Percentiles rank a stretch among this genome's conserved stretches.
These are phyloP conservation scores for Amazona guildingii DNA, from an alignment of 2,113 vertebrate genomes.

Conservation along the genomic window DNA sequence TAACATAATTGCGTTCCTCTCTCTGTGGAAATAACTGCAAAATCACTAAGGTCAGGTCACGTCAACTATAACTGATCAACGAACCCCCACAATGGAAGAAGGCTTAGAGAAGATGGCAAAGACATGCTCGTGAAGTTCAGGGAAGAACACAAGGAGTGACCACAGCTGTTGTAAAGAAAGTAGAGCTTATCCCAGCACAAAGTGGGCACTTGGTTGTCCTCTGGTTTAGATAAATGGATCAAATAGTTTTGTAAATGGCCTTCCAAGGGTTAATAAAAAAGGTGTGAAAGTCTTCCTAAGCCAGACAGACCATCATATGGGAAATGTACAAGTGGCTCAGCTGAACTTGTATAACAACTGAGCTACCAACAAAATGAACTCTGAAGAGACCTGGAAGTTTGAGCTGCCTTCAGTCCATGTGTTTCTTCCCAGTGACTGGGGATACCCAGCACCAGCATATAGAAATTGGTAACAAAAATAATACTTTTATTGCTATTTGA, in stretches of 20 bases:
- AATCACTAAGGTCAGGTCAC: not conserved
- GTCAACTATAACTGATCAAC: not conserved
- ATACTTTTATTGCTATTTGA: not conserved
- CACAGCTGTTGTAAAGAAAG: not conserved
- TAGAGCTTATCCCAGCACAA: not conserved
- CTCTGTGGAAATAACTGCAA: not conserved
- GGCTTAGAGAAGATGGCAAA: not conserved
- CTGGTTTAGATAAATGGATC: not conserved
- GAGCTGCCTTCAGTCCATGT: not conserved
- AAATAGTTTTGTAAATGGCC: not conserved
- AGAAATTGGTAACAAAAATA: not conserved
- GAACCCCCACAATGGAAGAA: not conserved
- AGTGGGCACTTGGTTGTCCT: not conserved
- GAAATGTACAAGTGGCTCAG: not conserved
- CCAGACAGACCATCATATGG: not conserved
- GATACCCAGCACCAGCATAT: not conserved
- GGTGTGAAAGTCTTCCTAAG: not conserved
- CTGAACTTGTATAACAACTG: not conserved
- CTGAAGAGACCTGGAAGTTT: not conserved
- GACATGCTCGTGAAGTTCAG: not conserved
- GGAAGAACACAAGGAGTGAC: not conserved
- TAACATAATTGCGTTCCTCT: slow-evolving; percentile 26
- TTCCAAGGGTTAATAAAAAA: not conserved
- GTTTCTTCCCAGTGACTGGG: not conserved
- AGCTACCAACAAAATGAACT: not conserved